These are phyloP conservation scores for Callipepla squamata DNA, from an alignment of 2,113 vertebrate species.

Conservation along the genomic window DNA sequence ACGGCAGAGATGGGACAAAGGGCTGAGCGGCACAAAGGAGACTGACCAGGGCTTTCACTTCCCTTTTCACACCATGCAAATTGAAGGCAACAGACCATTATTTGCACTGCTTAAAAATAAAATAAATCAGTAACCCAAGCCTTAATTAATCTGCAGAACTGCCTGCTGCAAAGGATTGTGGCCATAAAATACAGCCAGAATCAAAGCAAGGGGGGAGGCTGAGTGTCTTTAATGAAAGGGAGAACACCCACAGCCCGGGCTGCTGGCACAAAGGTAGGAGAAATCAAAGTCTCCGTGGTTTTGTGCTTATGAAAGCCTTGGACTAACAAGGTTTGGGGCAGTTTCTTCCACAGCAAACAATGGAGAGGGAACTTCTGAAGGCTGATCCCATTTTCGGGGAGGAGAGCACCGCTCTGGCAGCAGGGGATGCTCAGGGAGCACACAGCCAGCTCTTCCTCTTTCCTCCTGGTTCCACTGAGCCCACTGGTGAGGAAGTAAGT, in stretches of 20 bases:
- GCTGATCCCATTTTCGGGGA: background rate
- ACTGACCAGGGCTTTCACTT: background rate
- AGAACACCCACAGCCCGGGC: background rate
- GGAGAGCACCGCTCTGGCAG: background rate
- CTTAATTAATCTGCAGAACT: conserved; percentile 8
- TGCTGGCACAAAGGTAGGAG: background rate
- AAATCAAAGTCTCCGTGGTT: background rate
- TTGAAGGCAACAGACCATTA: background rate
- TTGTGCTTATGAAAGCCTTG: background rate
- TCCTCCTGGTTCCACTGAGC: too few species aligned
- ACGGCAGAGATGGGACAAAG: background rate
- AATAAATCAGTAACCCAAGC: background rate
- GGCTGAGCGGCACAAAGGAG: conserved; percentile 5
- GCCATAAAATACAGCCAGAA: background rate
- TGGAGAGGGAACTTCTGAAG: background rate
- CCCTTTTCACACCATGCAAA: background rate
- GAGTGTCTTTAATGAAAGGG: background rate
- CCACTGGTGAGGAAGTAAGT: too few species aligned
- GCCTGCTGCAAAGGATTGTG: background rate
- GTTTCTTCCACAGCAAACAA: background rate
- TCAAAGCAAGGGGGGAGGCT: background rate
- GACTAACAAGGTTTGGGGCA: background rate
- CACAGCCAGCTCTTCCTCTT: background rate
- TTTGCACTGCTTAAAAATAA: background rate
- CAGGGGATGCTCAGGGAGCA: background rate